These are phyloP conservation scores for Diuraphis noxia DNA, from an alignment of 1,140 invertebrate genomes.

Conservation along the genomic window DNA sequence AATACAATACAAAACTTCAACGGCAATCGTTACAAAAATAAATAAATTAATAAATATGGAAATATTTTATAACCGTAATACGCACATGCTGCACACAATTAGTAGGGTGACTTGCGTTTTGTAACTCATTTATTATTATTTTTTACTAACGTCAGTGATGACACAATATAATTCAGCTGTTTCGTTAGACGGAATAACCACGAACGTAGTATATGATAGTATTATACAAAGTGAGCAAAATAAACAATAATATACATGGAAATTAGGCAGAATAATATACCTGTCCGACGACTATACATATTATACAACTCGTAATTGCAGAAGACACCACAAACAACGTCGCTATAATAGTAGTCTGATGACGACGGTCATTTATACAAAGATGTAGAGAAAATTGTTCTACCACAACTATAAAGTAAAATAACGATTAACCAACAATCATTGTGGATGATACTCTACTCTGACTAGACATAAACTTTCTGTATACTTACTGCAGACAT, in stretches of 20 bases:
- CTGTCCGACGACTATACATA: background rate
- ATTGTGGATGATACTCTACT: background rate
- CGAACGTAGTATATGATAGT: background rate
- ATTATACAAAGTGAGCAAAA: background rate
- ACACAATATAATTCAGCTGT: background rate
- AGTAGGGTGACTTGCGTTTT: background rate
- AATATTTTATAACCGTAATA: conserved; percentile 11
- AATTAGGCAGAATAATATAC: background rate
- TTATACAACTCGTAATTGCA: background rate
- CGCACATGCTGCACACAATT: background rate
- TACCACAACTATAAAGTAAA: background rate
- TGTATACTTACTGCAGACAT: background rate
- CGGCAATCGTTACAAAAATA: background rate
- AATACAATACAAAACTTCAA: background rate
- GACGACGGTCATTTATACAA: background rate
- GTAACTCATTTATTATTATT: background rate
- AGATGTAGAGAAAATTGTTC: background rate
- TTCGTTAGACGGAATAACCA: background rate
- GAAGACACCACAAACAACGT: background rate
- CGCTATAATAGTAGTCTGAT: background rate
- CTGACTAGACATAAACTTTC: background rate
- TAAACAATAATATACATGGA: background rate
- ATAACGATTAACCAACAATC: background rate
- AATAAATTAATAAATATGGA: background rate
- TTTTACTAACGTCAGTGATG: background rate